Evolutionary conservation across 2,888 invertebrate species (phyloP), one percentile per base, ranked within the genome.

Genomic region (Tipula confusa): DNA sequence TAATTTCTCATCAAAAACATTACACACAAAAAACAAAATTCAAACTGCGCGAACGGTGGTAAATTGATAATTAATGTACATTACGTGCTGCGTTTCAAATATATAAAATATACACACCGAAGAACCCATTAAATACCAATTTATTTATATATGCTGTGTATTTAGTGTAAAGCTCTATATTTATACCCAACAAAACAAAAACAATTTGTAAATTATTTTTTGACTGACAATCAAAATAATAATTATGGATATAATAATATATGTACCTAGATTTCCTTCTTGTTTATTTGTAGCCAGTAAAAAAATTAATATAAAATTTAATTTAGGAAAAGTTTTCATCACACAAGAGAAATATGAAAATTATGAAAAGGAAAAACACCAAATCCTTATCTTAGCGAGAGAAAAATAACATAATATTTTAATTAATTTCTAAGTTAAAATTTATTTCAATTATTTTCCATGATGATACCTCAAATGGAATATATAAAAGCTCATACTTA

Each of bases 11-110:
- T 24, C 64, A 64, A 64, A 64, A 64, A 64, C 64, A 64, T 64
- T 64, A 64, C 24, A 64, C 13, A 64, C 6, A 64, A 64, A 9
- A 64, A 64, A 43, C n/a, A 64, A 64, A 64, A 24, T 64, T 64
- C 64, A 64, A 64, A 24, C 64, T 24, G 64, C 64, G 64, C 64
- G 64, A 24, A 64, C 64, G 24, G 64, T 64, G 64, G 24, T 64
- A 64, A 64, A 64, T 64, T 64, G 64, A 64, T 64, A 64, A 64
- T 64, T 64, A 64, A 64, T 64, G 64, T 64, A 64, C 64, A 64
- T 64, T 64, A 64, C 64, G 64, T 64, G 64, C 64, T 64, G 64
- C 64, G 64, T 64, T 64, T 24, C 64, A 64, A 64, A 64, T 11
- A 64, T 64, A 64, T 64, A 43, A 3, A 43, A 43, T 43, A 64